Evolutionary conservation across 2,113 vertebrate species (phyloP).

Genomic region (Sebastes fasciatus): DNA sequence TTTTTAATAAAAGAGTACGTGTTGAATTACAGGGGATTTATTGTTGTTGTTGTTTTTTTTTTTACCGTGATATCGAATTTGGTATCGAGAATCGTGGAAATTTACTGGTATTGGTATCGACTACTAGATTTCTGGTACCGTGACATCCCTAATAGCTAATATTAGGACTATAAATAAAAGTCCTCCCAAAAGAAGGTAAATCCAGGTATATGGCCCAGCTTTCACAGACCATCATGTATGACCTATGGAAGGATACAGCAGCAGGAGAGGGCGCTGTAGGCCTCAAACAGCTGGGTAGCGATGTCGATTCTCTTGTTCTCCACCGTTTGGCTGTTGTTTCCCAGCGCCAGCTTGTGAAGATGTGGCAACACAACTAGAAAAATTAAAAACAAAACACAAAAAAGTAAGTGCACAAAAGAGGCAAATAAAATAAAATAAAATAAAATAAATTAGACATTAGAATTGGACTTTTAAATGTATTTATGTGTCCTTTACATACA

Average conservation of each 20-base stretch:
- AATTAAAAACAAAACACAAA: background rate
- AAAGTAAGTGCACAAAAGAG: background rate
- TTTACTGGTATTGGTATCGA: too few species aligned
- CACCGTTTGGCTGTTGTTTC: constrained; percentile 94
- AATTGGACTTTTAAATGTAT: too few species aligned
- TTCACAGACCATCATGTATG: background rate
- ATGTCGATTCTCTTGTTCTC: constrained; percentile 96
- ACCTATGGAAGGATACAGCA: constrained; percentile 94
- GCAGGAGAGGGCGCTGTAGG: constrained; percentile 98
- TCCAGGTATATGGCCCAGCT: background rate
- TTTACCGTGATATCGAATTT: too few species aligned
- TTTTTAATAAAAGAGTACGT: too few species aligned
- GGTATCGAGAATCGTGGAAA: too few species aligned
- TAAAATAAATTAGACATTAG: too few species aligned
- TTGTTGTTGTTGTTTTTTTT: too few species aligned
- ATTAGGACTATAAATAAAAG: background rate
- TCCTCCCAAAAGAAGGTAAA: background rate
- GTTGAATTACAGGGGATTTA: too few species aligned
- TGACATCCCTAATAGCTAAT: too few species aligned
- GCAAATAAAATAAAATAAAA: background rate
- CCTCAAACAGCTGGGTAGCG: constrained; percentile 96
- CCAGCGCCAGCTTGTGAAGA: constrained; percentile 94
- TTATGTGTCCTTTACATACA: constrained; percentile 84
- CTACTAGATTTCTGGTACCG: too few species aligned
- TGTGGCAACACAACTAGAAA: constrained; percentile 96